Conservation (phyloP, 2,888 invertebrate genomes). For the Plagodis pulveraria region DNA sequence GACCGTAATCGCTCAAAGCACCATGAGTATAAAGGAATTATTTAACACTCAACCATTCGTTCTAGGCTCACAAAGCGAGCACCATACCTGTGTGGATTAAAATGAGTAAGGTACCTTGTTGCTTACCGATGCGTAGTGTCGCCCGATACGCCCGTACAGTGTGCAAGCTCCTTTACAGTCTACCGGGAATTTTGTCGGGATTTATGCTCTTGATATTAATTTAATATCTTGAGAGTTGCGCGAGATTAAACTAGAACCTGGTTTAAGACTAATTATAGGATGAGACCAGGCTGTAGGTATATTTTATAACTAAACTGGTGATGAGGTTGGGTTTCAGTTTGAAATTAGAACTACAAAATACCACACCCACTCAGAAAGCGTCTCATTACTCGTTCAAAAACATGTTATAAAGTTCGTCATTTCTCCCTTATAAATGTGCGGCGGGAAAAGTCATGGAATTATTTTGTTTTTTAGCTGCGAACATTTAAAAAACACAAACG, state of each 20-base stretch:
- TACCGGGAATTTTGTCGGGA: constrained; percentile 46
- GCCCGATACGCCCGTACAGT: constrained; percentile 14
- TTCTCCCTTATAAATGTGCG: too few species aligned
- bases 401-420: too few species aligned
- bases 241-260: constrained; percentile 24
- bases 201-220: constrained; percentile 37
- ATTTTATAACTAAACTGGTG: too few species aligned
- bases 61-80: constrained; percentile 58
- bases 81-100: constrained; percentile 68
- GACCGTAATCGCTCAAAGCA: constrained; percentile 38
- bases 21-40: constrained; percentile 51
- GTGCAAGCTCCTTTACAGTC: constrained; percentile 39
- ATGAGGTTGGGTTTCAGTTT: too few species aligned
- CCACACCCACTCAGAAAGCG: too few species aligned
- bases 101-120: constrained; percentile 69
- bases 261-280: constrained; percentile 19
- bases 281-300: not conserved
- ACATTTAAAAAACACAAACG: too few species aligned
- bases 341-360: too few species aligned
- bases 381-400: too few species aligned
- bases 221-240: constrained; percentile 33
- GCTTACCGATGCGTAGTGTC: constrained; percentile 52
- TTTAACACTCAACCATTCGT: constrained; percentile 57
- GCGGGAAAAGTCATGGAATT: too few species aligned
- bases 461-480: too few species aligned